A percentile compares a stretch with the other conserved stretches of the same genome.
These are phyloP conservation scores for Trachelus tabidus DNA, from an alignment of 2,888 invertebrate genomes.

Conservation along the genomic window DNA sequence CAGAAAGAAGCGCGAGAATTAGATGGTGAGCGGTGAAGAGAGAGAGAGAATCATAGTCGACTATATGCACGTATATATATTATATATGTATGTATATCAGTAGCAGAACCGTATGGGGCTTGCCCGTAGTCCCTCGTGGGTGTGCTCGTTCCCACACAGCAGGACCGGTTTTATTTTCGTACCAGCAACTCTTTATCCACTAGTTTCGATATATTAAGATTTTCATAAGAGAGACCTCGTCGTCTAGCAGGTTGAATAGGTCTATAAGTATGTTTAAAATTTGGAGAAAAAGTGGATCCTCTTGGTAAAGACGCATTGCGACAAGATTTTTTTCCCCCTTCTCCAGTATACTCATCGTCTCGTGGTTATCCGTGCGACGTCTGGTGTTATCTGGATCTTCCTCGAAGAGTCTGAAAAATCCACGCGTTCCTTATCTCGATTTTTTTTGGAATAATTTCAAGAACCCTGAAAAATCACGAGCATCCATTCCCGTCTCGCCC, in stretches of 20 bases:
- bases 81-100: not conserved
- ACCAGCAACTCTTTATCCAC: constrained; percentile 2
- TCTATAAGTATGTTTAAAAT: not conserved
- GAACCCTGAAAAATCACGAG: too few species aligned
- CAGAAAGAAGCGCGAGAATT: not conserved
- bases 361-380: not conserved
- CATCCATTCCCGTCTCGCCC: not conserved
- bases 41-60: not conserved
- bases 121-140: constrained; percentile 1
- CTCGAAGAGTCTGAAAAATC: too few species aligned
- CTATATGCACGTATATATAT: too few species aligned
- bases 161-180: constrained; percentile 4
- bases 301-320: not conserved
- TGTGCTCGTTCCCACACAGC: constrained; percentile 5
- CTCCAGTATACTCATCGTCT: not conserved
- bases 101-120: not conserved
- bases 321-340: not conserved
- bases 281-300: not conserved
- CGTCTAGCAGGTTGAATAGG: not conserved
- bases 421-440: not conserved
- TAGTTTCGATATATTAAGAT: not conserved
- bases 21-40: not conserved
- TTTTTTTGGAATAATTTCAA: not conserved
- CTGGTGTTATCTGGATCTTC: not conserved
- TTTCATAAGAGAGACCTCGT: not conserved